These are phyloP conservation scores for Theropithecus gelada DNA, from an alignment of 2,113 vertebrate genomes.

Conservation along the genomic window DNA sequence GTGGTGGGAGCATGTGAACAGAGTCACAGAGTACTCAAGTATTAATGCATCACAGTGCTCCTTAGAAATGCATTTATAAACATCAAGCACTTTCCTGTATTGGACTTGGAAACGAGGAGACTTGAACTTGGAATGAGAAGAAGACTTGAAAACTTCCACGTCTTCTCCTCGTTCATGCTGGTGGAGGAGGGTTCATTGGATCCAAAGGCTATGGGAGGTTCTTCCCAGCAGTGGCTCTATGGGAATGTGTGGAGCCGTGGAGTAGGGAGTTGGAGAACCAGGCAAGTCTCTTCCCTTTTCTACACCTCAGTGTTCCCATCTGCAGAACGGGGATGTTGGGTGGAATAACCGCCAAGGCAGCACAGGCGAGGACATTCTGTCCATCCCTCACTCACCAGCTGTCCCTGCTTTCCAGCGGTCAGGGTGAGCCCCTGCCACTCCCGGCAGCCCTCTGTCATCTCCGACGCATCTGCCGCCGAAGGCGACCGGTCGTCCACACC, in stretches of 20 bases:
- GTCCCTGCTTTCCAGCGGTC: conserved; percentile 86
- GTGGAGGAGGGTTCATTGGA: rapidly evolving
- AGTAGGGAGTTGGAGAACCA: rapidly evolving
- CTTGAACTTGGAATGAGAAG: too few relatives aligned
- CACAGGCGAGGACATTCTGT: neutral
- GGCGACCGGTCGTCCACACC: conserved; percentile 97
- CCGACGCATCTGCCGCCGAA: conserved; percentile 93
- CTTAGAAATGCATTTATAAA: too few relatives aligned
- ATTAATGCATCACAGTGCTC: too few relatives aligned
- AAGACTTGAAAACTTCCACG: neutral
- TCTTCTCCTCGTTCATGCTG: neutral
- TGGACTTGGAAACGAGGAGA: too few relatives aligned
- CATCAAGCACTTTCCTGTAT: too few relatives aligned
- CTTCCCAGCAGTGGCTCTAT: neutral
- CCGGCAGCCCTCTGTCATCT: conserved; percentile 96
- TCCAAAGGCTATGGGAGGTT: neutral
- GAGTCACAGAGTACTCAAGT: neutral
- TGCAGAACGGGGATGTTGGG: rapidly evolving
- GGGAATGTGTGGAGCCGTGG: neutral
- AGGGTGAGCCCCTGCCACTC: conserved; percentile 98
- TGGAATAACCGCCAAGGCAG: rapidly evolving
- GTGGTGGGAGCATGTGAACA: neutral
- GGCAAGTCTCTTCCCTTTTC: neutral
- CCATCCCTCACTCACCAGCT: neutral
- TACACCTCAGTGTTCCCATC: neutral